These are phyloP conservation scores for Rhagoletis pomonella DNA, from an alignment of 1,140 invertebrate genomes.

Conservation along the genomic window DNA sequence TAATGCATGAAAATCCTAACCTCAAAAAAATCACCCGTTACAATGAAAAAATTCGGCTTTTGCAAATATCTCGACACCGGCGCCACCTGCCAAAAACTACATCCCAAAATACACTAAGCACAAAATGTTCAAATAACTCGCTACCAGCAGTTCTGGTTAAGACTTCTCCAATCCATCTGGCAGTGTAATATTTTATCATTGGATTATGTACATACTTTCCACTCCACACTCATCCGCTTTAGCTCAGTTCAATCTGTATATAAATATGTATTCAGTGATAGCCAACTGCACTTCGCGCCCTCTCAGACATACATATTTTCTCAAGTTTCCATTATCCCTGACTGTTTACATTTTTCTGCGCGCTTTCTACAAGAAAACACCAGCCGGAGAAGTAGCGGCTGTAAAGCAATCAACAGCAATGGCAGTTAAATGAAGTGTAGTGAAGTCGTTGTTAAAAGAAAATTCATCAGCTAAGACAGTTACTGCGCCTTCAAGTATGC, in stretches of 20 bases:
- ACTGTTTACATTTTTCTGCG: neutral
- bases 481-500: constrained; percentile 10
- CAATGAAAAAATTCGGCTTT: too few relatives aligned
- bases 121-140: too few relatives aligned
- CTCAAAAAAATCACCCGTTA: too few relatives aligned
- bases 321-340: constrained; percentile 23
- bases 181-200: too few relatives aligned
- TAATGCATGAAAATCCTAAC: too few relatives aligned
- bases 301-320: neutral
- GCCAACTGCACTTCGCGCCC: neutral
- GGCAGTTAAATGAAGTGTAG: constrained; percentile 10
- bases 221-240: neutral
- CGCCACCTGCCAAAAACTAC: too few relatives aligned
- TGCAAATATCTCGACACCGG: too few relatives aligned
- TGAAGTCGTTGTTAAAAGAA: neutral
- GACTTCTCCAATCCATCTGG: too few relatives aligned
- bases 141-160: too few relatives aligned
- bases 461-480: neutral
- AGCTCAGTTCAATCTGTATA: neutral
- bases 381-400: neutral
- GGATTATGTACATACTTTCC: too few relatives aligned
- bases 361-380: neutral
- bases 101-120: too few relatives aligned
- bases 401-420: constrained; percentile 17
- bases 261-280: neutral